Evolutionary conservation across 1,140 invertebrate genomes (phyloP).

Genomic region (Drosophila orena): DNA sequence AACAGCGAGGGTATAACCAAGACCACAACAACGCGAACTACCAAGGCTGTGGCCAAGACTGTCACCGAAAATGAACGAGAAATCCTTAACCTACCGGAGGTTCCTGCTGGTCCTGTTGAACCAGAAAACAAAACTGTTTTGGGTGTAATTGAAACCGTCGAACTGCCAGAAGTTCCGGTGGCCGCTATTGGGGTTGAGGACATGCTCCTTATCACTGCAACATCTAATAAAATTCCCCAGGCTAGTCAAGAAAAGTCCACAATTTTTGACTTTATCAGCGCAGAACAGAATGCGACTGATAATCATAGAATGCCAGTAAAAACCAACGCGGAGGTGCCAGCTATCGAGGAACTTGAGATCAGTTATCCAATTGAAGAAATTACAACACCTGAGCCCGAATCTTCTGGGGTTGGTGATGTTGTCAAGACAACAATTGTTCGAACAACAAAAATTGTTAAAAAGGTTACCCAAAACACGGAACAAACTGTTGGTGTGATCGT

Average conservation of each 20-base stretch:
- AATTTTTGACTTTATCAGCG: conserved; percentile 55
- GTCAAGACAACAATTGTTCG: conserved; percentile 79
- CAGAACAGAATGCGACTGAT: conserved; percentile 35
- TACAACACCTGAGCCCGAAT: conserved; percentile 15
- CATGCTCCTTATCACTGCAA: conserved; percentile 5
- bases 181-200: conserved; percentile 1
- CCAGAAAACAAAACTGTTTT: no score
- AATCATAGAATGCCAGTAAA: conserved; percentile 10
- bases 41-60: conserved; percentile 51
- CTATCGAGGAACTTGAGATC: conserved; percentile 6
- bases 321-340: conserved; percentile 4
- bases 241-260: conserved; percentile 28
- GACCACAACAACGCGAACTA: conserved; percentile 66
- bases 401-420: conserved; percentile 54
- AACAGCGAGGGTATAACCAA: conserved; percentile 68
- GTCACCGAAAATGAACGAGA: conserved; percentile 26
- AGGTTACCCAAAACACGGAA: conserved; percentile 71
- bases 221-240: not conserved
- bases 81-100: conserved; percentile 5
- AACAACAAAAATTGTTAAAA: conserved; percentile 80
- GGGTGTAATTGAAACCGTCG: not conserved
- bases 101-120: conserved; percentile 2
- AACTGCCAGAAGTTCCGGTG: not conserved
- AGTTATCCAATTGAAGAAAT: not conserved
- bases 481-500: conserved; percentile 16